Evolutionary conservation across 2,113 vertebrate species (phyloP).

Genomic region (Apodemus speciosus): DNA sequence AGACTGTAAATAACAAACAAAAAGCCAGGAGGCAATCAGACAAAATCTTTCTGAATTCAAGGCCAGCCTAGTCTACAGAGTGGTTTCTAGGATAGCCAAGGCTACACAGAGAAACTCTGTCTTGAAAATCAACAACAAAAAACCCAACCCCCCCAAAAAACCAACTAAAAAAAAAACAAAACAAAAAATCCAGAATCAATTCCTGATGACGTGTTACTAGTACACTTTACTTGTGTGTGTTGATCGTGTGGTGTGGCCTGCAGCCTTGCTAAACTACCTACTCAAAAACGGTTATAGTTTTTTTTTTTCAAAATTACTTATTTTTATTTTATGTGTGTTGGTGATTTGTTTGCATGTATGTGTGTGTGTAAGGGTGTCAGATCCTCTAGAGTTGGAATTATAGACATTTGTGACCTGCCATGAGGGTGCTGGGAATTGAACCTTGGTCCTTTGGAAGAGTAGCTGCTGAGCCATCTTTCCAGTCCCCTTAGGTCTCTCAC

Average conservation of each 20-base stretch:
- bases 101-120: no score
- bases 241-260: neutral
- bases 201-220: neutral
- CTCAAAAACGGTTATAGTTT: neutral
- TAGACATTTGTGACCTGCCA: neutral
- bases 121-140: neutral
- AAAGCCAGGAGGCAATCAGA: no score
- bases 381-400: neutral
- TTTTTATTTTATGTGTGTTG: neutral
- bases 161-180: neutral
- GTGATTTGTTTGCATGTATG: neutral
- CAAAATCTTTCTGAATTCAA: no score
- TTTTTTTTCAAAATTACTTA: neutral
- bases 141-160: no score
- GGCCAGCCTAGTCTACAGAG: no score
- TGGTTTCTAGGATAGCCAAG: no score
- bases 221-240: neutral
- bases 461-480: neutral
- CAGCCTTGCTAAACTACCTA: neutral
- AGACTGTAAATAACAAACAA: neutral
- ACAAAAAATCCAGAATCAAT: neutral
- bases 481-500: neutral
- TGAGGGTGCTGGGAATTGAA: neutral
- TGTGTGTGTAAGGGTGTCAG: neutral
- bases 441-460: neutral